Evolutionary conservation across 2,888 invertebrate genomes (phyloP).

Genomic region (Loripinus fragilis): DNA sequence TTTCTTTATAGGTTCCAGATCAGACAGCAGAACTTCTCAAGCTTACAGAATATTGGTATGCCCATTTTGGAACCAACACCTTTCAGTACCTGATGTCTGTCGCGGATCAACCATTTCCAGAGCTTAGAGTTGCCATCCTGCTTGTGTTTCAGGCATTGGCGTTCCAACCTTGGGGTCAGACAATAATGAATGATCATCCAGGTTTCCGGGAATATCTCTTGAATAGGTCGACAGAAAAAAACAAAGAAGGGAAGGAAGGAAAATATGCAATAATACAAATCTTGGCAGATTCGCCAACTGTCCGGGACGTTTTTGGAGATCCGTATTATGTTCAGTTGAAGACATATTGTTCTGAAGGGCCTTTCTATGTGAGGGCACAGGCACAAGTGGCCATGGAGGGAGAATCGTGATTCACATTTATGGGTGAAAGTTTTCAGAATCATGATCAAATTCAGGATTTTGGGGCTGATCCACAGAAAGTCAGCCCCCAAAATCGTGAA

Average conservation of each 20-base stretch:
- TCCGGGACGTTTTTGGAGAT: conserved; percentile 86
- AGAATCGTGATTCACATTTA: conserved; percentile 61
- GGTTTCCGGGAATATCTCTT: conserved; percentile 92
- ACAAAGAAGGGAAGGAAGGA: conserved; percentile 89
- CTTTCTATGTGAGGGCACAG: conserved; percentile 89
- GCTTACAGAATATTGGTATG: conserved; percentile 87
- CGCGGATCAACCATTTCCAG: conserved; percentile 92
- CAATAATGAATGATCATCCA: conserved; percentile 88
- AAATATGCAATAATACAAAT: conserved; percentile 89
- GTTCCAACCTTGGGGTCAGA: conserved; percentile 91
- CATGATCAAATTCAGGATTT: too few species aligned
- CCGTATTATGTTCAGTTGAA: conserved; percentile 87
- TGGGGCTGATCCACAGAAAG: too few species aligned
- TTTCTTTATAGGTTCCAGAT: conserved; percentile 76
- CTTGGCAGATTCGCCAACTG: conserved; percentile 83
- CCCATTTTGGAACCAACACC: conserved; percentile 85
- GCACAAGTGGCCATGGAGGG: conserved; percentile 91
- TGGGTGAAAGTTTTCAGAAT: too few species aligned
- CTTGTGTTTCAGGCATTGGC: conserved; percentile 88
- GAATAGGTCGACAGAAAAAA: conserved; percentile 88
- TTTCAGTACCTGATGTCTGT: conserved; percentile 87
- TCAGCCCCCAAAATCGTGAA: too few species aligned
- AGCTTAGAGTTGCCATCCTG: conserved; percentile 89
- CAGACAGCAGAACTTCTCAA: conserved; percentile 84
- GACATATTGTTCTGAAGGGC: conserved; percentile 90